phyloP scores from a whole-genome alignment of 1,140 invertebrate species.

The Rhopalosiphum padi region DNA sequence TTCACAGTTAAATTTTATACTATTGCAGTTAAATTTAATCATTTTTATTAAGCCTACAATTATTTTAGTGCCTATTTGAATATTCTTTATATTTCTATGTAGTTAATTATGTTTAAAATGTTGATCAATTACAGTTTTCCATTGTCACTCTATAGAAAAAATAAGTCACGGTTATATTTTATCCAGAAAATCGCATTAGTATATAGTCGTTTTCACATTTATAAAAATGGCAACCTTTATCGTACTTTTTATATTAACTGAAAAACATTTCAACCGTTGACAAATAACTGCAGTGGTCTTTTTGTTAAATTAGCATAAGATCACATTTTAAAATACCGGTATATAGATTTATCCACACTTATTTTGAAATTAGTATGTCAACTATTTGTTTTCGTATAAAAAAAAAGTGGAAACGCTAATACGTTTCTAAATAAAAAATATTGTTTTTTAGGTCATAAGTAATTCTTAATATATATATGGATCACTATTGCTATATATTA shows the following conservation, averaged over 20 bases:
- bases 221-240: neutral
- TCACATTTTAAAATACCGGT: neutral
- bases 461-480: neutral
- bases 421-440: neutral
- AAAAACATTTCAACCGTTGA: neutral
- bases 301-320: neutral
- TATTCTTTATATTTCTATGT: neutral
- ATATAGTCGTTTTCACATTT: neutral
- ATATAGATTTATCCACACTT: neutral
- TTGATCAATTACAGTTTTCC: neutral
- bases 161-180: neutral
- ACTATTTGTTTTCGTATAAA: neutral
- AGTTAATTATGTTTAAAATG: neutral
- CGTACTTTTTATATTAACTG: neutral
- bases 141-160: neutral
- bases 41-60: neutral
- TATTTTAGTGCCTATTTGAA: neutral
- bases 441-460: neutral
- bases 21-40: neutral
- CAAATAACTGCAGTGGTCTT: neutral
- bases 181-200: neutral
- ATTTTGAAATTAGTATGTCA: neutral
- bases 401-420: neutral
- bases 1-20: neutral
- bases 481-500: neutral